phyloP scores from a whole-genome alignment of 2,113 vertebrate genomes.

The Ceuthmochares aereus region DNA sequence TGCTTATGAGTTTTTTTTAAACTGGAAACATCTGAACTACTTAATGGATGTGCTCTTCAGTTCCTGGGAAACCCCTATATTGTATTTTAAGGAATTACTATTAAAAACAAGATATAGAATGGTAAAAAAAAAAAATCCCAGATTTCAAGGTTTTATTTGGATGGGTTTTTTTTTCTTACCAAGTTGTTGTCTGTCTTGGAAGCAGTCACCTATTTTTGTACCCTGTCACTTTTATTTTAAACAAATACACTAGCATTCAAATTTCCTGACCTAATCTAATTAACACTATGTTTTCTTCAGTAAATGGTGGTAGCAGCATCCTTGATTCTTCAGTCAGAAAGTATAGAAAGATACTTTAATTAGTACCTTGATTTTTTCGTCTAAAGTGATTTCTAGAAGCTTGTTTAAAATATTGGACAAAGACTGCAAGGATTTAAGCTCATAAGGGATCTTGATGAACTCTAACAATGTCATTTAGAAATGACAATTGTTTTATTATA shows the following conservation, averaged over 20 bases:
- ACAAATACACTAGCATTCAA: not conserved
- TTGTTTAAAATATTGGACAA: not conserved
- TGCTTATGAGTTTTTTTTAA: not conserved
- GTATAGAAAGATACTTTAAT: not conserved
- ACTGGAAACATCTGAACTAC: not conserved
- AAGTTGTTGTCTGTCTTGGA: not conserved
- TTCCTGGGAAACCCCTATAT: not conserved
- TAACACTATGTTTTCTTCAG: not conserved
- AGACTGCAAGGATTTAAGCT: not conserved
- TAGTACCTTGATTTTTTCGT: not conserved
- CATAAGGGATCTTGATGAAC: not conserved
- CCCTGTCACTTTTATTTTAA: not conserved
- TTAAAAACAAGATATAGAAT: not conserved
- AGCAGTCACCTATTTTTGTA: not conserved
- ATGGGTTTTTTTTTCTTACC: not conserved
- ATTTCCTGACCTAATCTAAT: not conserved
- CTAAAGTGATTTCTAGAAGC: not conserved
- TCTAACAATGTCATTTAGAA: not conserved
- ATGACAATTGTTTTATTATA: not conserved
- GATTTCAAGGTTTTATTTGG: not conserved
- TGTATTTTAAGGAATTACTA: not conserved
- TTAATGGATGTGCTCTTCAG: not conserved
- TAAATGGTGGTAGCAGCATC: not conserved
- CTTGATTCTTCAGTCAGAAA: not conserved
- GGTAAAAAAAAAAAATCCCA: not conserved